Evolutionary conservation across 2,797 vertebrate genomes (phyloP), one percentile per base, ranked within the genome.

Genomic region (Hemitrygon akajei): DNA sequence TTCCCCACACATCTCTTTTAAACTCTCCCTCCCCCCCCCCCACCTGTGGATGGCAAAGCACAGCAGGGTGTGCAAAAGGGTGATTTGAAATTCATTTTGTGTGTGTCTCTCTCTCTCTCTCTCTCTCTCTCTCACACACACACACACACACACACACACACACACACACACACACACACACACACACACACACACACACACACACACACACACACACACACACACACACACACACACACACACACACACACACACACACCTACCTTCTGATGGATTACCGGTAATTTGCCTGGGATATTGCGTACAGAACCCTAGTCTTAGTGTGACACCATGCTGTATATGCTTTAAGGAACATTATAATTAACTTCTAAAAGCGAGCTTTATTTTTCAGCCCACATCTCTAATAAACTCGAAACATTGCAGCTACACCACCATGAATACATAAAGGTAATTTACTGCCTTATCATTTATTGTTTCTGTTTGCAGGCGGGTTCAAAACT

Each of bases 381-480:
- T 94, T 94, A 10, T 94, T 76, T 81, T 94, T 87, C 95, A 99
- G 99, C 97, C 92, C 98, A 98, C 6, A 66, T 99, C 93, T 97
- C 97, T 0, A 94, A 94, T 18, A 96, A 96, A 6, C 96, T 99
- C 95, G 97, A 98, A 95, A 97, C 97, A 73, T 94, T 98, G 94
- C 98, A 99, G 94, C 98, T 99, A 91, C 97, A 98, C 20, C 96
- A 97, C 94, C 96, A 97, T 7, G 98, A 99, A 94, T 97, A 96
- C 94, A 93, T 99, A 81, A 97, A 98, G 97, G 98, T 98, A 94
- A 94, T 12, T 91, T 34, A 4, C 30, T 79, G 58, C 69, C 75
- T 91, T 47, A 79, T 92, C 77, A 63, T 69, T 93, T 25, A 60
- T 34, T 1, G 14, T 63, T 87, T 63, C 3, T 11, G 58, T 60